These are phyloP conservation scores for Gopherus flavomarginatus DNA, from an alignment of 2,113 vertebrate genomes.

Conservation along the genomic window DNA sequence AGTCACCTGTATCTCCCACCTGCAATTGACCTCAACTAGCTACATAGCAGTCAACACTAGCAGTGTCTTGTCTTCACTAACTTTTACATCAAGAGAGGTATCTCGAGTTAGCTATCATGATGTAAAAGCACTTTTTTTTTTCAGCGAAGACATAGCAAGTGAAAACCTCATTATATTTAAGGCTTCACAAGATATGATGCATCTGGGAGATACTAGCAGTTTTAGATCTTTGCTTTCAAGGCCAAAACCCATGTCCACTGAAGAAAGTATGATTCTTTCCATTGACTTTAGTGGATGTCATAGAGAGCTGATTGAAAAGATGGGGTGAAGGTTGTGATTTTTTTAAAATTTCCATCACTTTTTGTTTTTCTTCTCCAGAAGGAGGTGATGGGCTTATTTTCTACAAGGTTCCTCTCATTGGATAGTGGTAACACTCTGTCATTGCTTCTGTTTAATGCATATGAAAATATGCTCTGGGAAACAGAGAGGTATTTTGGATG, in stretches of 20 bases:
- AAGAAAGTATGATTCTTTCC: too few relatives aligned
- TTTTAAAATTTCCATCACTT: neutral
- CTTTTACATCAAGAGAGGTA: neutral
- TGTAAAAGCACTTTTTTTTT: neutral
- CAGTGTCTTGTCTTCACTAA: neutral
- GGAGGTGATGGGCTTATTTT: neutral
- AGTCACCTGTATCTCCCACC: neutral
- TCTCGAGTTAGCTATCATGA: accelerated
- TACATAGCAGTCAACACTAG: neutral
- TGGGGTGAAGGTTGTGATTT: accelerated
- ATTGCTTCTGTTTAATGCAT: neutral
- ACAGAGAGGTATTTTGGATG: neutral
- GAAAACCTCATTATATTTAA: neutral
- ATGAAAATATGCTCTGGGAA: neutral
- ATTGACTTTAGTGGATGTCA: neutral
- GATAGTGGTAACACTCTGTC: neutral
- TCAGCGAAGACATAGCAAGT: neutral
- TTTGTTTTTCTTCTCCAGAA: neutral
- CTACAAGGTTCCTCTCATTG: neutral
- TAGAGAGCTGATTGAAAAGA: too few relatives aligned
- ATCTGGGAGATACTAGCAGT: neutral
- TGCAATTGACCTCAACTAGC: neutral
- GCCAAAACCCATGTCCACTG: too few relatives aligned
- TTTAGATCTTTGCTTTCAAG: neutral
- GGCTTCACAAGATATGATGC: neutral